Conservation (phyloP, 2,113 vertebrate species). For the mouse (Mus musculus) region DNA sequence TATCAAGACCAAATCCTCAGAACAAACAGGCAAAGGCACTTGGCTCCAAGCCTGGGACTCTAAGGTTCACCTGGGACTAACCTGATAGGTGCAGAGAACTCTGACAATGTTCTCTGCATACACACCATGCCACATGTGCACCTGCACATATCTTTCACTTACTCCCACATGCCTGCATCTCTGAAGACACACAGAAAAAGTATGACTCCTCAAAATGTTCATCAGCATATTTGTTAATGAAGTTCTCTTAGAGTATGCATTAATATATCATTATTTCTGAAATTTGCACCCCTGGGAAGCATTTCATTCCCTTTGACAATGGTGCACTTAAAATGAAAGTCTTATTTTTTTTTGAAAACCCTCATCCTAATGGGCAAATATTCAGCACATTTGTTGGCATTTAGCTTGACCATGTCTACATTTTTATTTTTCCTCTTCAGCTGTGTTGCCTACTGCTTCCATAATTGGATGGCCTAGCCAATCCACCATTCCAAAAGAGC, state of each 20-base stretch:
- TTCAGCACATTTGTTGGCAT: neutral
- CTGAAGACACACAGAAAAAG: neutral
- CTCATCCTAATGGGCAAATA: neutral
- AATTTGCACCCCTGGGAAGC: neutral
- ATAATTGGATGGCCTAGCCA: neutral
- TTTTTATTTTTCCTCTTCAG: neutral
- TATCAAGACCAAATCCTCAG: neutral
- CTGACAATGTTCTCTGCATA: too few relatives aligned
- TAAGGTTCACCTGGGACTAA: neutral
- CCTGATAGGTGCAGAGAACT: neutral
- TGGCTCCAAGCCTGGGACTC: too few relatives aligned
- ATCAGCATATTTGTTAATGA: neutral
- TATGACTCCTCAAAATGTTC: neutral
- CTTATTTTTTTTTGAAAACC: neutral
- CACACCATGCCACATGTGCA: neutral
- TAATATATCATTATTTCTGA: neutral
- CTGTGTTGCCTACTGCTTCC: neutral
- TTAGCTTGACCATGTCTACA: neutral
- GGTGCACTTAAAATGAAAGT: neutral
- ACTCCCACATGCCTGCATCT: neutral
- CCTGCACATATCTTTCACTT: accelerated
- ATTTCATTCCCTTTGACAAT: neutral
- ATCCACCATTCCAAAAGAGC: neutral
- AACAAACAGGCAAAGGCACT: neutral
- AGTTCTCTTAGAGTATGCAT: neutral